Percentiles rank a stretch among this genome's conserved stretches.
phyloP scores from a whole-genome alignment of 2,888 invertebrate genomes.

The Alcis repandata region DNA sequence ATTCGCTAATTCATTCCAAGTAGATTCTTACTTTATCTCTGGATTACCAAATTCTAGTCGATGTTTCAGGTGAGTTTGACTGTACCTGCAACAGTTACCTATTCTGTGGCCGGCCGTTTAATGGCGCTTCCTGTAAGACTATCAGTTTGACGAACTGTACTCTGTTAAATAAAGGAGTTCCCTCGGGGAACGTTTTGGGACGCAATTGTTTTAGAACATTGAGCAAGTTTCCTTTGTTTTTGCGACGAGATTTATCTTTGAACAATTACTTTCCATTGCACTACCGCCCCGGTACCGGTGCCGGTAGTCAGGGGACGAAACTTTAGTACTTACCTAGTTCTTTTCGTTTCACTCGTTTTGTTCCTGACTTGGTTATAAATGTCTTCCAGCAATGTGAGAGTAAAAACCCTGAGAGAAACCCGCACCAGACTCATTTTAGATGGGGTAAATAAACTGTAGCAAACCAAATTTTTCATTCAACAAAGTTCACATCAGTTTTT shows the following conservation, averaged over 20 bases:
- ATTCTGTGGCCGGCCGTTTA: background rate
- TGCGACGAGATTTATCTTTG: constrained; percentile 13
- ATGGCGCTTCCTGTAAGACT: constrained; percentile 9
- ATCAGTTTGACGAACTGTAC: constrained; percentile 14
- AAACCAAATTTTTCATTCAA: too few relatives aligned
- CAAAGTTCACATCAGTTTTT: too few relatives aligned
- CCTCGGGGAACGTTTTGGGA: background rate
- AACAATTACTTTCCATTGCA: constrained; percentile 8
- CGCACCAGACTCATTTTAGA: too few relatives aligned
- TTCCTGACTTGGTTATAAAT: background rate
- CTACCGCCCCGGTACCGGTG: too few relatives aligned
- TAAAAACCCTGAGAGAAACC: too few relatives aligned
- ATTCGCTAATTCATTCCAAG: too few relatives aligned
- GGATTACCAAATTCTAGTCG: too few relatives aligned
- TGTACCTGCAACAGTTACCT: background rate
- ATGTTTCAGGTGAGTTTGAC: background rate
- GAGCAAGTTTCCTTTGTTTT: constrained; percentile 16
- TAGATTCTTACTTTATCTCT: too few relatives aligned
- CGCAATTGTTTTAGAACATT: constrained; percentile 16
- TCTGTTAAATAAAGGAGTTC: constrained; percentile 7
- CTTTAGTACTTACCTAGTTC: background rate
- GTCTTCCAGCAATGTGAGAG: background rate
- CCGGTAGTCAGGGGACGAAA: background rate
- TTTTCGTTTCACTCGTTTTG: background rate
- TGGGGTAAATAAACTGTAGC: too few relatives aligned